Percentiles rank a stretch among this genome's conserved stretches.
phyloP scores from a whole-genome alignment of 2,797 vertebrate species.

The Myotis vivesi region DNA sequence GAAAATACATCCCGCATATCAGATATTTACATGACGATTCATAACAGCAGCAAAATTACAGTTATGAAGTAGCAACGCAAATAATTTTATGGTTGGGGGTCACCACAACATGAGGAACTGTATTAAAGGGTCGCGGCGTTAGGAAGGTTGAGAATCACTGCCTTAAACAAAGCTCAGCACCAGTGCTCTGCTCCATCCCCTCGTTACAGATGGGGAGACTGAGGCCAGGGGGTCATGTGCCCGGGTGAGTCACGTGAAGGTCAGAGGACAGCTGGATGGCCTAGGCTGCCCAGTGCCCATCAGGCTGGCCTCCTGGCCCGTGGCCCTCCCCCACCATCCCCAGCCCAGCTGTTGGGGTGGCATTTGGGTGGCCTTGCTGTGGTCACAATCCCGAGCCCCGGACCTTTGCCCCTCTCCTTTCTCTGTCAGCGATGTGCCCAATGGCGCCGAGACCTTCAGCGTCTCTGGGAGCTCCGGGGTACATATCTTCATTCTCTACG shows the following conservation, averaged over 20 bases:
- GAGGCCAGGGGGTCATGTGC: neutral
- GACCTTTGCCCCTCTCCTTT: neutral
- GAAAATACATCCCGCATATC: no score
- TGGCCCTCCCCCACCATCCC: rapidly evolving
- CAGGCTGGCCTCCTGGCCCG: neutral
- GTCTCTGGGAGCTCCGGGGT: constrained; percentile 77
- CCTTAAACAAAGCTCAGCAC: neutral
- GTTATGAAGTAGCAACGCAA: no score
- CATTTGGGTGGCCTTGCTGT: rapidly evolving
- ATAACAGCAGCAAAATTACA: no score
- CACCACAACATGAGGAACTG: no score
- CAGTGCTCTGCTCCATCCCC: neutral
- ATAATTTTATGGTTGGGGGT: no score
- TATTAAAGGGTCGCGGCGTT: no score
- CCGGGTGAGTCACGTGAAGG: neutral
- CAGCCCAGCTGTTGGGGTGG: neutral
- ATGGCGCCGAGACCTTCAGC: constrained; percentile 64
- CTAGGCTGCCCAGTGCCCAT: neutral
- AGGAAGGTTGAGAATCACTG: no score
- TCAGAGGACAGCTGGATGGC: neutral
- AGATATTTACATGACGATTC: no score
- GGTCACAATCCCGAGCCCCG: neutral
- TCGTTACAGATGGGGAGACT: neutral
- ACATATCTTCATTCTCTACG: constrained; percentile 55
- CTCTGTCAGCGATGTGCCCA: constrained; percentile 76